A percentile compares a stretch with the other conserved stretches of the same genome.
phyloP scores from a whole-genome alignment of 1,140 invertebrate species.

The Scaptomyza graminum region DNA sequence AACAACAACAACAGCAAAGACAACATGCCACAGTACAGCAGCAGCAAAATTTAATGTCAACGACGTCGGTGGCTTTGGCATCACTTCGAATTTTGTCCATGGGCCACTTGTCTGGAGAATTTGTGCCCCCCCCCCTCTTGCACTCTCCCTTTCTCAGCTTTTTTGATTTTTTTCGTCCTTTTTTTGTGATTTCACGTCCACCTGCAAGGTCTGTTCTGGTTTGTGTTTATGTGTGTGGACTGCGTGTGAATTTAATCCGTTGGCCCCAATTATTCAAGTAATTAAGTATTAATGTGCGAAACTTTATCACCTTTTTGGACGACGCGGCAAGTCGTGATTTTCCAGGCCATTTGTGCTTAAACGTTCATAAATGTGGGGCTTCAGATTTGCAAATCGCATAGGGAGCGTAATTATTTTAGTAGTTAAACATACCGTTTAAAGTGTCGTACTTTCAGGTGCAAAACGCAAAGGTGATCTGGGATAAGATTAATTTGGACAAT shows the following conservation, averaged over 20 bases:
- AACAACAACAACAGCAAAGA: constrained; percentile 46
- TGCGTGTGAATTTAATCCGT: constrained; percentile 76
- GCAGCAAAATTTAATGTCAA: constrained; percentile 67
- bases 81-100: constrained; percentile 63
- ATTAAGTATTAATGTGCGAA: constrained; percentile 82
- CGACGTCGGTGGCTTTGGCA: constrained; percentile 79
- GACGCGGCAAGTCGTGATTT: constrained; percentile 70
- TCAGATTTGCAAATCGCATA: constrained; percentile 31
- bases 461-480: background rate
- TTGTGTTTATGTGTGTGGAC: constrained; percentile 11
- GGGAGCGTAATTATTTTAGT: background rate
- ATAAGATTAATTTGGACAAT: no score
- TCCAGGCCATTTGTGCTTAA: constrained; percentile 75
- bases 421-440: background rate
- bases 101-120: constrained; percentile 34
- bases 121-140: constrained; percentile 3
- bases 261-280: constrained; percentile 81
- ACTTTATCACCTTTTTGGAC: constrained; percentile 69
- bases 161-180: constrained; percentile 21
- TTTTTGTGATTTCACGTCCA: constrained; percentile 45
- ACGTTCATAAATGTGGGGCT: constrained; percentile 61
- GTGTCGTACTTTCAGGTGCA: background rate
- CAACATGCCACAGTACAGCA: constrained; percentile 23
- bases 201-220: constrained; percentile 53
- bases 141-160: constrained; percentile 30